These are phyloP conservation scores for Cephus spinipes DNA, from an alignment of 2,888 invertebrate species.

Conservation along the genomic window DNA sequence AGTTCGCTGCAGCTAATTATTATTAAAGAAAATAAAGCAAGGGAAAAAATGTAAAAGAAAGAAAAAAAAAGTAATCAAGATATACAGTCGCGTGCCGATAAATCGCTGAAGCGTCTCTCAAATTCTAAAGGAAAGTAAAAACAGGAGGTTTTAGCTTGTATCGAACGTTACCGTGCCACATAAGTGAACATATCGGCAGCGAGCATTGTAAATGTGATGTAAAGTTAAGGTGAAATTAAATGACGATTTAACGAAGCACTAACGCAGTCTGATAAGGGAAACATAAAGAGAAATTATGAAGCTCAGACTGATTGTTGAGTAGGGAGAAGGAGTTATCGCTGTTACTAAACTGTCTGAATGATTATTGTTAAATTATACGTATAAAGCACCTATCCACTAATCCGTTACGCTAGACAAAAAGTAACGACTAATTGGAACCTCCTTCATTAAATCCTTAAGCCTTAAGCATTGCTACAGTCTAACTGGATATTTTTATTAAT, in stretches of 20 bases:
- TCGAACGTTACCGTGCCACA: conserved; percentile 36
- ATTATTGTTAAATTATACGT: neutral
- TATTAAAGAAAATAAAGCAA: neutral
- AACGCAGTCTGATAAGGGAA: conserved; percentile 26
- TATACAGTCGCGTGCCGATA: neutral
- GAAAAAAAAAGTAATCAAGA: neutral
- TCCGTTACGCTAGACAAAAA: neutral
- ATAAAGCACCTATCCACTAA: neutral
- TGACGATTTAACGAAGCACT: conserved; percentile 33
- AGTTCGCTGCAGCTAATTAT: neutral
- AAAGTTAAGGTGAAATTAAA: conserved; percentile 45
- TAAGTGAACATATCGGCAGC: conserved; percentile 45
- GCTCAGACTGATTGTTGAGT: conserved; percentile 32
- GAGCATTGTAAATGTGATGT: conserved; percentile 46
- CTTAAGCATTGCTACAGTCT: neutral
- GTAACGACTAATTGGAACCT: neutral
- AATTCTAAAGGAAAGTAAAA: neutral
- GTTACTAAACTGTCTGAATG: conserved; percentile 18
- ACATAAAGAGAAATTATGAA: conserved; percentile 4
- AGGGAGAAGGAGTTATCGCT: conserved; percentile 14
- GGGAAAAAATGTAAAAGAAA: conserved; percentile 25
- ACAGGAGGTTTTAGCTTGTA: conserved; percentile 32
- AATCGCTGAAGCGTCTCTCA: neutral
- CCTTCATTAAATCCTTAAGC: neutral
- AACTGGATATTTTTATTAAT: neutral